Base-by-base conservation (phyloP, 1,140 invertebrate genomes). In the Dendroctonus ponderosae region DNA sequence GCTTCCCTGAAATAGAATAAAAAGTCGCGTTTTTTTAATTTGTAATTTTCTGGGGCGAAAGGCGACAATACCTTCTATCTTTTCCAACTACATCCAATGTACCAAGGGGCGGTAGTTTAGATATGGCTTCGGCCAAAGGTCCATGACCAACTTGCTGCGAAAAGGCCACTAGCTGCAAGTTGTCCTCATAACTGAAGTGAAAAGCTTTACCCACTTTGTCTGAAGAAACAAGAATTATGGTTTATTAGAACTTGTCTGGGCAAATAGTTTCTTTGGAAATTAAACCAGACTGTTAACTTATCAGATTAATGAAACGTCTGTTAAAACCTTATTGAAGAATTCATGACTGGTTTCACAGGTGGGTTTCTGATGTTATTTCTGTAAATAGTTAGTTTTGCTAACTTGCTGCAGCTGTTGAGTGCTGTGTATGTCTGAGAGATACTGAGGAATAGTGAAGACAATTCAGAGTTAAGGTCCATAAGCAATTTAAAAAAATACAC, bases 141-240 rank as follows among this genome's bases (percentile, higher is more conserved):
- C 96, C 96, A 81, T 95, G 88, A 7, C 84, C 85, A 6, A 91
- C 91, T 85, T 98, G 96, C 76, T 96, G 92, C 6, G 91, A 94
- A 72, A 93, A 92, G 3, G 95, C 96, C 8, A 97, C 90, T 65
- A 98, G 79, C 77, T 91, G 91, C 14, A 97, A 79, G 79, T 96
- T 93, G 76, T 98, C 94, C 79, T 95, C 90, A 80, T 98, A 99
- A 42, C 91, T 93, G 53, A 97, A 83, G 76, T 97, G 93, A 42
- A 98, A 84, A 56, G 95, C 94, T 81, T 96, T 98, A 7, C 96
- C 95, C 82, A 95, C 91, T 84, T 98, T 97, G 79, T 98, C 96
- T 96, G 79, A n/a, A 82, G 83, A 59, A 60, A 12, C 26, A 26
- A 26, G 26, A 26, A 11, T 46, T 12, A 46, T 11, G 8, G 8